Evolutionary conservation across 2,888 invertebrate genomes (phyloP).

Genomic region (Chaitophorus viminalis): DNA sequence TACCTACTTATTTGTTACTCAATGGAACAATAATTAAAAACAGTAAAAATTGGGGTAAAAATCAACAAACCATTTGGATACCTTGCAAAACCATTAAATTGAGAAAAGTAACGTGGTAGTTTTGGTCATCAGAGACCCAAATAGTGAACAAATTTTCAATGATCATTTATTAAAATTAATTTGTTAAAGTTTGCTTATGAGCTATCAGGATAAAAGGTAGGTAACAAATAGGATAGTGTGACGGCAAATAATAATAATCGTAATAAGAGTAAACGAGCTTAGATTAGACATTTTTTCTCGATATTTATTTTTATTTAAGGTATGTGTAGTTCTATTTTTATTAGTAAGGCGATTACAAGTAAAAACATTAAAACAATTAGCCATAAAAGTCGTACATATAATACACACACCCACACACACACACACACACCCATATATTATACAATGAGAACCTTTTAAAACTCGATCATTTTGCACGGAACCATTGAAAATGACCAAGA

Average conservation of each 20-base stretch:
- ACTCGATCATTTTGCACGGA: conserved; percentile 55
- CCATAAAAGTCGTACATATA: neutral
- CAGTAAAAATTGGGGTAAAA: too few species aligned
- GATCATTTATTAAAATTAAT: conserved; percentile 24
- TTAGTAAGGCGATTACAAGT: conserved; percentile 53
- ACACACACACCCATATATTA: neutral
- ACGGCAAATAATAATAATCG: conserved; percentile 48
- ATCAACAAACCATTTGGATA: neutral
- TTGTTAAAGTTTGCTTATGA: neutral
- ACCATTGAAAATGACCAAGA: conserved; percentile 31
- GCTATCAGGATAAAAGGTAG: neutral
- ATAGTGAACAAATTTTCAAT: conserved; percentile 23
- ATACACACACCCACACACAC: neutral
- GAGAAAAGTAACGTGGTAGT: neutral
- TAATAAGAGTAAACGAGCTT: conserved; percentile 31
- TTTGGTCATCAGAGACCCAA: conserved; percentile 25
- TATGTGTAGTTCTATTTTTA: conserved; percentile 39
- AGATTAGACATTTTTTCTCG: conserved; percentile 11
- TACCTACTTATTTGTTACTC: neutral
- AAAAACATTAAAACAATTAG: conserved; percentile 61
- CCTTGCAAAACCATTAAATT: neutral
- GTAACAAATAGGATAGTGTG: conserved; percentile 56
- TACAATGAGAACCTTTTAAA: conserved; percentile 47
- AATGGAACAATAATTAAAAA: neutral
- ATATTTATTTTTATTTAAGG: conserved; percentile 23